These are phyloP conservation scores for Thymallus thymallus DNA, from an alignment of 2,113 vertebrate species.

Conservation along the genomic window DNA sequence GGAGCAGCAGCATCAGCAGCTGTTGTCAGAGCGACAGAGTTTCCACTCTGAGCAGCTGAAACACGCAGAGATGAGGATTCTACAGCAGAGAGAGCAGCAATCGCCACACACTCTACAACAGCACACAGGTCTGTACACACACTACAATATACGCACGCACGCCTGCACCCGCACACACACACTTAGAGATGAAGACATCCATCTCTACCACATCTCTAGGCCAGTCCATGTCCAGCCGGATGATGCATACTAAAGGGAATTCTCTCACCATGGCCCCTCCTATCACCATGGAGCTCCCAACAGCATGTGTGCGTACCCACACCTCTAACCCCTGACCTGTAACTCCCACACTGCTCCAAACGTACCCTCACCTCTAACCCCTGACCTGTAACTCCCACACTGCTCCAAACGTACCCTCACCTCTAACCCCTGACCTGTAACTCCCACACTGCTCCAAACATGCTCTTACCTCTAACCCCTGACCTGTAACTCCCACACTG, in stretches of 20 bases:
- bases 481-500: too few relatives aligned
- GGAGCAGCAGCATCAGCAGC: conserved; percentile 95
- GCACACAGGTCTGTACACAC: conserved; percentile 49
- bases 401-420: too few relatives aligned
- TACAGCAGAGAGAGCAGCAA: conserved; percentile 90
- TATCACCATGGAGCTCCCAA: conserved; percentile 83
- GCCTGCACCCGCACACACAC: conserved; percentile 1
- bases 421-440: too few relatives aligned
- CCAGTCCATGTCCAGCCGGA: conserved; percentile 75
- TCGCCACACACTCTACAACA: conserved; percentile 57
- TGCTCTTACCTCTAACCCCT: too few relatives aligned
- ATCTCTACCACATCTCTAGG: conserved; percentile 40
- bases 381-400: too few relatives aligned
- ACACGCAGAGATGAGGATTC: conserved; percentile 87
- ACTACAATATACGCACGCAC: too few relatives aligned
- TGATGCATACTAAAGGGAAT: conserved; percentile 67
- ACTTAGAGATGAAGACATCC: too few relatives aligned
- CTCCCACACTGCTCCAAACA: too few relatives aligned
- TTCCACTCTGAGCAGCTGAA: conserved; percentile 98
- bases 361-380: too few relatives aligned
- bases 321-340: too few relatives aligned
- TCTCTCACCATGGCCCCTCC: conserved; percentile 73
- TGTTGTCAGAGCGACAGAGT: conserved; percentile 90
- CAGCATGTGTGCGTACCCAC: conserved; percentile 91
- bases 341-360: too few relatives aligned